Evolutionary conservation across 2,113 vertebrate genomes (phyloP), one percentile per base, ranked within the genome.

Genomic region (Odontesthes bonariensis): DNA sequence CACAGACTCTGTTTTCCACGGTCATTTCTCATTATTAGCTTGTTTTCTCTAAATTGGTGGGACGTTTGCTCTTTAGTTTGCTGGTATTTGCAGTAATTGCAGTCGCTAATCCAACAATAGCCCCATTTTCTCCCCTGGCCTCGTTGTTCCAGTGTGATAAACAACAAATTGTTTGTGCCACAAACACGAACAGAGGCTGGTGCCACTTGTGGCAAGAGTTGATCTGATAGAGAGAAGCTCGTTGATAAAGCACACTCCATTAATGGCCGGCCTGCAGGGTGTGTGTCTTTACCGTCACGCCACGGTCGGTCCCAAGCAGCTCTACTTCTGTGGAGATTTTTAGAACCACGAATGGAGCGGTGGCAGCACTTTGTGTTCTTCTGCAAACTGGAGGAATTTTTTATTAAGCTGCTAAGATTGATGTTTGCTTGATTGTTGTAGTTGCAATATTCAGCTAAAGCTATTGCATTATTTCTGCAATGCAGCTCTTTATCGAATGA

Each of bases 211-310:
- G 38, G 33, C 42, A 20, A 0, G 49, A 63, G 78, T 75, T 51
- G 57, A 63, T 62, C 80, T 56, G 42, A 73, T 55, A 52, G 65
- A 86, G 66, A 73, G 66, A 17, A n/a, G 60, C 40, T 35, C 44
- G 74, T 58, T 69, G 58, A 68, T 79, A 61, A 71, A 72, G 63
- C 46, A 22, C 64, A 73, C 54, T 72, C 55, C 75, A 80, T 88
- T 73, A 75, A 57, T 4, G 22, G 32, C 11, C 16, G 38, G 53
- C 66, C 66, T 13, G n/a, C 54, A 17, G 67, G 32, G 32, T 38
- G 60, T 35, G 55, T 76, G 57, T 74, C 75, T 58, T 62, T 42
- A 62, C 59, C 10, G 33, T 32, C 73, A 61, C 49, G n/a, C 35
- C 47, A 32, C 69, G 9, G 33, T 61, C n/a, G 8, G 20, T 54